phyloP scores from a whole-genome alignment of 2,797 vertebrate genomes.

The Dallia pectoralis region DNA sequence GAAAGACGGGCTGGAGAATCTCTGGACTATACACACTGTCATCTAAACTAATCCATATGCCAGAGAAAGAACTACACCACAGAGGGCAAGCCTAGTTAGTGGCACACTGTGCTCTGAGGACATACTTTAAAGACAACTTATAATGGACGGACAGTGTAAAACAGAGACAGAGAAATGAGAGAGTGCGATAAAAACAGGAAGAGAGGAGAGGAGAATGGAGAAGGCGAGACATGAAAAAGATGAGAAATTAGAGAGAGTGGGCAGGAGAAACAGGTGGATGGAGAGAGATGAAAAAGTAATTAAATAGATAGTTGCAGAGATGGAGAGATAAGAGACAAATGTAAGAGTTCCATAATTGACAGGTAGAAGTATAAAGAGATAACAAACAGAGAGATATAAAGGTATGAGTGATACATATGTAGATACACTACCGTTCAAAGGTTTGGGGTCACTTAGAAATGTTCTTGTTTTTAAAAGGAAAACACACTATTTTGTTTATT shows the following conservation, averaged over 20 bases:
- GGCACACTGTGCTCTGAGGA: slow-evolving; percentile 51
- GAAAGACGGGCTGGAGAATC: slow-evolving; percentile 16
- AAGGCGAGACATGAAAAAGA: neutral
- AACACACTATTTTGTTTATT: too few relatives aligned
- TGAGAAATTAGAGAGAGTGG: neutral
- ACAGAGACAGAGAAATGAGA: neutral
- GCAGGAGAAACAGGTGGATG: too few relatives aligned
- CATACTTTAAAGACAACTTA: slow-evolving; percentile 45
- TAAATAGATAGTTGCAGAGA: too few relatives aligned
- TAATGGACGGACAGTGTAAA: neutral
- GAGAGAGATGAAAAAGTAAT: too few relatives aligned
- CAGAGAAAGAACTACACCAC: slow-evolving; percentile 26
- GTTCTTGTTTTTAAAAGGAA: too few relatives aligned
- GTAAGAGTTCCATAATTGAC: too few relatives aligned
- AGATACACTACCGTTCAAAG: too few relatives aligned
- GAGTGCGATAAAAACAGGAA: slow-evolving; percentile 15
- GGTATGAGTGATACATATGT: too few relatives aligned
- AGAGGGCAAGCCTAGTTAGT: slow-evolving; percentile 51
- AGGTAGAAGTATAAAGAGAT: too few relatives aligned
- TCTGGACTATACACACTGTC: slow-evolving; percentile 19
- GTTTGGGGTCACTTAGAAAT: too few relatives aligned
- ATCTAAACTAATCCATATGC: slow-evolving; percentile 49
- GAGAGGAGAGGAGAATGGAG: neutral
- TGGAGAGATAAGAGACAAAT: too few relatives aligned
- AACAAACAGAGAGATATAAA: too few relatives aligned